These are phyloP conservation scores for Heliconius sara DNA, from an alignment of 2,888 invertebrate genomes.

Conservation along the genomic window DNA sequence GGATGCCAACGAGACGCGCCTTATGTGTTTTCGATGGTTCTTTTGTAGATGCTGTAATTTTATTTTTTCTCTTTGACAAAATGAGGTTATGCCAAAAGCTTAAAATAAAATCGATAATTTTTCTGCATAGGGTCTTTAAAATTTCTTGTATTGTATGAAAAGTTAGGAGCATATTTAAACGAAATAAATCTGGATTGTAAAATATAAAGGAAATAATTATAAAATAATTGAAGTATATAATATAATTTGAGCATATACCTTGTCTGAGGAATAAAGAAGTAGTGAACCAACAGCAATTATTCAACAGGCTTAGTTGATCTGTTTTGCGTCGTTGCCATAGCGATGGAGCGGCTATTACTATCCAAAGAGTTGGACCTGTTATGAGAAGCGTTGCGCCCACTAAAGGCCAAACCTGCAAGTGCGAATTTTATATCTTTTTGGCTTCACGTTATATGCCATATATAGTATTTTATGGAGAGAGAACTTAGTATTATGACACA, in stretches of 20 bases:
- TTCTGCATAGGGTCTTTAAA: too few species aligned
- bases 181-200: too few species aligned
- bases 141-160: too few species aligned
- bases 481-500: too few species aligned
- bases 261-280: constrained; percentile 88
- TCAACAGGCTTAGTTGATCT: constrained; percentile 68
- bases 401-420: constrained; percentile 87
- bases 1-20: constrained; percentile 87
- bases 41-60: constrained; percentile 78
- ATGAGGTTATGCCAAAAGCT: background rate
- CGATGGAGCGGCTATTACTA: constrained; percentile 86
- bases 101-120: too few species aligned
- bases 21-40: constrained; percentile 86
- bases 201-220: too few species aligned
- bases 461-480: background rate
- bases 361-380: constrained; percentile 88
- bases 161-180: too few species aligned
- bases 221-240: too few species aligned
- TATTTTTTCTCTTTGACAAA: background rate
- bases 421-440: background rate
- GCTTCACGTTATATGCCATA: background rate
- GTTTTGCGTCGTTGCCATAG: constrained; percentile 78
- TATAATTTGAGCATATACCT: constrained; percentile 75
- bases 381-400: constrained; percentile 86
- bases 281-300: constrained; percentile 89